These are phyloP conservation scores for Conopomorpha cramerella DNA, from an alignment of 1,140 invertebrate genomes.

Conservation along the genomic window DNA sequence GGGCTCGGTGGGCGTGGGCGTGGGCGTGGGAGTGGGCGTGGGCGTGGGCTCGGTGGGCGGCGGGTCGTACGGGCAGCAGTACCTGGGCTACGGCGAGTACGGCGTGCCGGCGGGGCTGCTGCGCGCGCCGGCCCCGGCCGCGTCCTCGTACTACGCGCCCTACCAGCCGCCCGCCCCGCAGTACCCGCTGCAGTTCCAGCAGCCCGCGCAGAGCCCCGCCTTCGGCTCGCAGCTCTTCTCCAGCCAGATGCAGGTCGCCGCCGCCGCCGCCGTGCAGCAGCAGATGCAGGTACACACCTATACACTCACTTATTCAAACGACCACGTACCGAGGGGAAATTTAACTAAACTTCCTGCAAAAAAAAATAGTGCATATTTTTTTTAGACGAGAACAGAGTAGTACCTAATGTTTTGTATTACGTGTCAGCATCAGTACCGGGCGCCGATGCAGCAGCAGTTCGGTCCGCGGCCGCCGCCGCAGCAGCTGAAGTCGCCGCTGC, in stretches of 20 bases:
- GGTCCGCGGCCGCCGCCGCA: conserved; percentile 33
- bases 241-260: conserved; percentile 42
- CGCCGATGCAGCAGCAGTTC: conserved; percentile 39
- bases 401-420: too few relatives aligned
- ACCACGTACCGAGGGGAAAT: too few relatives aligned
- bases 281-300: conserved; percentile 38
- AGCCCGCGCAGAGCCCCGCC: conserved; percentile 38
- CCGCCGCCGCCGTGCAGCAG: conserved; percentile 41
- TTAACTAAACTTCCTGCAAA: too few relatives aligned
- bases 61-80: conserved; percentile 51
- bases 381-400: too few relatives aligned
- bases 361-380: too few relatives aligned
- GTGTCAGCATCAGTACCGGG: conserved; percentile 41
- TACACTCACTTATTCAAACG: too few relatives aligned
- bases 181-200: conserved; percentile 48
- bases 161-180: conserved; percentile 39
- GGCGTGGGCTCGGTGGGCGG: conserved; percentile 34
- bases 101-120: conserved; percentile 44
- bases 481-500: conserved; percentile 43
- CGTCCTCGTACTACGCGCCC: conserved; percentile 48
- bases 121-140: conserved; percentile 38
- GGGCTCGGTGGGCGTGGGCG: conserved; percentile 34
- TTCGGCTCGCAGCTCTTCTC: conserved; percentile 47
- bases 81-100: conserved; percentile 49
- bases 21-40: conserved; percentile 40